Percentiles rank a stretch among this genome's conserved stretches.
Conservation (phyloP, 2,113 vertebrate species). For the Alosa alosa region DNA sequence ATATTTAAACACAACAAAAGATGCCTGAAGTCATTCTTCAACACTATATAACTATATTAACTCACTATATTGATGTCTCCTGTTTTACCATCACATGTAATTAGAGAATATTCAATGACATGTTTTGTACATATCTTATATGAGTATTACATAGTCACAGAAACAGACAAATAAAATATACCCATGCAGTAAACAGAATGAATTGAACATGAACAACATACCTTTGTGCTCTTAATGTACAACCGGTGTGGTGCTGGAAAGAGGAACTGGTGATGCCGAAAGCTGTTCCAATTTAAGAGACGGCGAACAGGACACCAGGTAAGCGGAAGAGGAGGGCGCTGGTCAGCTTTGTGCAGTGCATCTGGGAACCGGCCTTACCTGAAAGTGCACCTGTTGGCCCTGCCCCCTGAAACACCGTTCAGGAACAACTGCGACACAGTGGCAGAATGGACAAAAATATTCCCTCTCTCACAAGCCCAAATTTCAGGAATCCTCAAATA, state of each 20-base stretch:
- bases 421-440: constrained; percentile 1
- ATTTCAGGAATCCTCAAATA: background rate
- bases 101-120: background rate
- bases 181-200: background rate
- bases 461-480: background rate
- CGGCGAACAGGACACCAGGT: constrained; percentile 27
- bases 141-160: background rate
- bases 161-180: background rate
- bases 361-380: constrained; percentile 46
- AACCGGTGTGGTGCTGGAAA: constrained; percentile 1
- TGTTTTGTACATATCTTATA: background rate
- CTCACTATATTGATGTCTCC: background rate
- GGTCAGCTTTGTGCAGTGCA: background rate
- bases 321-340: constrained; percentile 23
- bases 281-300: background rate
- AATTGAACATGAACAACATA: background rate
- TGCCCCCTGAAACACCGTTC: constrained; percentile 27
- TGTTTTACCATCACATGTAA: background rate
- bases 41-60: background rate
- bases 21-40: background rate
- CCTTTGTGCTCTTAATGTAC: constrained; percentile 22
- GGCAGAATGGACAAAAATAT: background rate
- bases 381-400: constrained; percentile 42
- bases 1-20: background rate
- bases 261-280: background rate